phyloP scores from a whole-genome alignment of 1,140 invertebrate genomes.

The Apis dorsata region DNA sequence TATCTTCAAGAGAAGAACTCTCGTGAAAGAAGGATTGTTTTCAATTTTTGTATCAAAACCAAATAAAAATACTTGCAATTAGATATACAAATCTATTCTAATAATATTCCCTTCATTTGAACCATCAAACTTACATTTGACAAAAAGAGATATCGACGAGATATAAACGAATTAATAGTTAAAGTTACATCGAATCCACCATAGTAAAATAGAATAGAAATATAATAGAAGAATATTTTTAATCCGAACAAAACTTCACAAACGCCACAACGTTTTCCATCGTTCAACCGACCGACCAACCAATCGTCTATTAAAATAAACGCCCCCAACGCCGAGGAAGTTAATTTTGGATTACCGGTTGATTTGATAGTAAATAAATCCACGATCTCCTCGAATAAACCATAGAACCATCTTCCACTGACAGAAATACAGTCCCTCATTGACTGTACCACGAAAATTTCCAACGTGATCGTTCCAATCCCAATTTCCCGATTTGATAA shows the following conservation, averaged over 20 bases:
- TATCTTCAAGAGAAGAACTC: too few species aligned
- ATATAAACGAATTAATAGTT: too few species aligned
- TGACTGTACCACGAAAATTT: neutral
- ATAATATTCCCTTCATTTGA: too few species aligned
- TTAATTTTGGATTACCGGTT: conserved; percentile 48
- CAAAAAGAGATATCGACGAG: too few species aligned
- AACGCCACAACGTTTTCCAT: neutral
- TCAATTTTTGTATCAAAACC: too few species aligned
- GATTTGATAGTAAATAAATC: conserved; percentile 45
- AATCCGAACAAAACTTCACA: neutral
- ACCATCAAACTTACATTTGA: too few species aligned
- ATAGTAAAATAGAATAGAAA: too few species aligned
- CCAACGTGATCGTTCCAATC: neutral
- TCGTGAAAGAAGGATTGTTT: too few species aligned
- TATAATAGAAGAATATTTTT: neutral
- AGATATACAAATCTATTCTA: too few species aligned
- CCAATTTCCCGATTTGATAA: neutral
- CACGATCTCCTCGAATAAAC: neutral
- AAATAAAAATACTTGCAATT: too few species aligned
- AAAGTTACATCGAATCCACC: too few species aligned
- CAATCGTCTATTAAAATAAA: conserved; percentile 47
- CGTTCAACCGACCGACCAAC: conserved; percentile 6
- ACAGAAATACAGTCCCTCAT: neutral
- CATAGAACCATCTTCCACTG: neutral
- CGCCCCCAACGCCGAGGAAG: conserved; percentile 15